Evolutionary conservation across 1,140 invertebrate genomes (phyloP).

Genomic region (Cheumatopsyche charites): DNA sequence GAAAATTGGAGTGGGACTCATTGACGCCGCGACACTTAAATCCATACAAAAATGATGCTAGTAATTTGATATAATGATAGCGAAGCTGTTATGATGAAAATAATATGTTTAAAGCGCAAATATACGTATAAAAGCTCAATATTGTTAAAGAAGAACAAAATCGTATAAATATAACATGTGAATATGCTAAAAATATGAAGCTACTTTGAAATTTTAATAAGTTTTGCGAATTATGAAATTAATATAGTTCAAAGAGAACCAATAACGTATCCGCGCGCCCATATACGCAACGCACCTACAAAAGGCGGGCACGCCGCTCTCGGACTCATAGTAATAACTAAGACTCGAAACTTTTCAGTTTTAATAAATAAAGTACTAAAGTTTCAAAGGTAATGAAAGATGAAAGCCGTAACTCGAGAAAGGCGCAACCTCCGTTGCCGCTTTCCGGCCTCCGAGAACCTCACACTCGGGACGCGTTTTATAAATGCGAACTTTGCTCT

Average conservation of each 20-base stretch:
- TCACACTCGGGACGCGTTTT: too few species aligned
- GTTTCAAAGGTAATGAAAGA: slow-evolving; percentile 42
- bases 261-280: not conserved
- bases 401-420: slow-evolving; percentile 38
- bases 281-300: not conserved
- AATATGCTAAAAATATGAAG: too few species aligned
- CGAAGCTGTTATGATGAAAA: too few species aligned
- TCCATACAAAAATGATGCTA: too few species aligned
- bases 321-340: slow-evolving; percentile 38
- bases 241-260: slow-evolving; percentile 7
- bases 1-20: too few species aligned
- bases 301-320: not conserved
- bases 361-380: slow-evolving; percentile 41
- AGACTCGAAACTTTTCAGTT: slow-evolving; percentile 40
- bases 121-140: too few species aligned
- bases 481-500: not conserved
- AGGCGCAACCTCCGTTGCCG: slow-evolving; percentile 8
- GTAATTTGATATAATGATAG: too few species aligned
- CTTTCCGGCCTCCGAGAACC: not conserved
- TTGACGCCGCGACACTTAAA: too few species aligned
- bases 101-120: too few species aligned
- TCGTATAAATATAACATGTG: too few species aligned
- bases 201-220: too few species aligned
- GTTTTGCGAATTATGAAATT: slow-evolving; percentile 14
- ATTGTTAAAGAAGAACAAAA: too few species aligned